Evolutionary conservation across 2,888 invertebrate genomes (phyloP).

Genomic region (Cybosia mesomella): DNA sequence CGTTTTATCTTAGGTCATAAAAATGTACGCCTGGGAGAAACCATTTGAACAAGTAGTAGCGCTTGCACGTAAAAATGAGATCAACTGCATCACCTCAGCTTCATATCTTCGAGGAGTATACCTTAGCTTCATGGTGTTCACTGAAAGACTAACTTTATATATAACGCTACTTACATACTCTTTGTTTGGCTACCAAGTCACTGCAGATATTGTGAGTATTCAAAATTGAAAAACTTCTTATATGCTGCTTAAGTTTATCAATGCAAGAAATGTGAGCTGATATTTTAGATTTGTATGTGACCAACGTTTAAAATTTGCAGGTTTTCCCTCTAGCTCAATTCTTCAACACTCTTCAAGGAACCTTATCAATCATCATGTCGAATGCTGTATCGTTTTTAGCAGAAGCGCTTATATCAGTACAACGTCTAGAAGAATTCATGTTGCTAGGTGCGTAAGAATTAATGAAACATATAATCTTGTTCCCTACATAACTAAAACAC

Average conservation of each 20-base stretch:
- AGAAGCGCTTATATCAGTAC: conserved; percentile 88
- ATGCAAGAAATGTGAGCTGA: background rate
- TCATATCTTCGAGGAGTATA: conserved; percentile 90
- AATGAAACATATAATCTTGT: conserved; percentile 26
- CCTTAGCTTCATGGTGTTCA: conserved; percentile 92
- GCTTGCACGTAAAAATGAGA: conserved; percentile 90
- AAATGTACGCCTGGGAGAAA: conserved; percentile 99
- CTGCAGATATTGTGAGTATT: conserved; percentile 85
- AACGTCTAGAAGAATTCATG: conserved; percentile 88
- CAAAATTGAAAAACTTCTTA: background rate
- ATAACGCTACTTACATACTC: conserved; percentile 93
- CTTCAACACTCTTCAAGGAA: conserved; percentile 88
- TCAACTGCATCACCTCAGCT: conserved; percentile 87
- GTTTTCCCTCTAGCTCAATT: conserved; percentile 89
- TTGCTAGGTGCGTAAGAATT: conserved; percentile 79
- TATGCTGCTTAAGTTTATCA: background rate
- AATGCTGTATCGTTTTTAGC: conserved; percentile 87
- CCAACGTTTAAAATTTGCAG: conserved; percentile 71
- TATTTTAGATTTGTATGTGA: background rate
- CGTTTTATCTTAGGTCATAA: conserved; percentile 90
- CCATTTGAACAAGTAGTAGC: conserved; percentile 95
- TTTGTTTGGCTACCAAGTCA: conserved; percentile 88
- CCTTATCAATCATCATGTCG: conserved; percentile 88
- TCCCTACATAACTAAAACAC: no score
- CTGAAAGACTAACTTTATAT: conserved; percentile 94